Evolutionary conservation across 1,140 invertebrate species (phyloP), one percentile per base, ranked within the genome.

Genomic region (Proales similis): DNA sequence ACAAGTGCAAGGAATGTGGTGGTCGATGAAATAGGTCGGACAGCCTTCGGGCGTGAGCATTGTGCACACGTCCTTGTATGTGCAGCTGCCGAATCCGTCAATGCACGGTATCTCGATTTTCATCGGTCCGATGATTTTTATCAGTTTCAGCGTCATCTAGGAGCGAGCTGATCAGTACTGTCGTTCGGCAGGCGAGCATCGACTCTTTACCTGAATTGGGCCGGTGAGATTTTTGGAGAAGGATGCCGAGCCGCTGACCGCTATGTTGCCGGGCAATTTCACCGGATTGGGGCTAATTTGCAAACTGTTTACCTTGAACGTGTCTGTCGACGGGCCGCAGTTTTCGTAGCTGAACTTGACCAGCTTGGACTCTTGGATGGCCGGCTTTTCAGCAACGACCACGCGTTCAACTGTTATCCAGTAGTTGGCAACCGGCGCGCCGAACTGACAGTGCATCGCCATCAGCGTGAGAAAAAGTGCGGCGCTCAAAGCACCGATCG

Each of bases 31-130:
- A 48, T 43, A 47, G 6, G 43, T 3, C 12, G 61, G 61, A 63
- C 61, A 63, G 30, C 20, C 33, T 4, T 38, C 30, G n/a, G 57
- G 43, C 19, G 43, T 19, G 6, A 47, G 19, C 12, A 26, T 26
- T 36, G 22, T 14, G 22, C 61, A 63, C 19, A 63, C 17, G 49
- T 63, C 20, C 19, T 29, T 43, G 30, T 63, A 63, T 4, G 45
- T 63, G 42, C 61, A 63, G 12, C 43, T 48, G 14, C 61, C 61
- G 4, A 48, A 17, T 30, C 49, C 43, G 32, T 63, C 61, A 27
- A 63, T 48, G 43, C 61, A 63, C 42, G 61, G 61, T 19, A 63
- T 48, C 19, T 63, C 45, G 20, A 63, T 47, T 30, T 63, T 45
- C 22, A 63, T 38, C 14, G 43, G 43, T 12, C 45, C 61, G 42